Base-by-base conservation (phyloP, 35 echinoderm and acorn worm genomes). In the Eucidaris tribuloides region DNA sequence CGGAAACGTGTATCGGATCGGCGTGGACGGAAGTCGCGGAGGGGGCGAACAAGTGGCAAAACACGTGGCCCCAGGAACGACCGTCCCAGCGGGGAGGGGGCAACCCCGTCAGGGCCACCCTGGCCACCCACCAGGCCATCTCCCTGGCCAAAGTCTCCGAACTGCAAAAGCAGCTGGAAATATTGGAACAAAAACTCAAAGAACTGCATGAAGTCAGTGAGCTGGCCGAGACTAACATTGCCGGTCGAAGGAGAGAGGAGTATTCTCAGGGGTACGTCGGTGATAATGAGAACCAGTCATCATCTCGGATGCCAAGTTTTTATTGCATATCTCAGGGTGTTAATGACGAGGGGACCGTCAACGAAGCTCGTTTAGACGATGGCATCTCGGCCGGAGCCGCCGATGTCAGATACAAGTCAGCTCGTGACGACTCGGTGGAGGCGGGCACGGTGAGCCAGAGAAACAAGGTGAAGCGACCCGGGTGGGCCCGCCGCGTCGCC, bases 311-410 rank as follows among this genome's bases (percentile, higher is more conserved):
- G 68, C 68, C 68, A 74, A 74, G 68, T n/a, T 74, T 74, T 74
- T 74, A 74, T 74, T 74, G 68, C 68, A 74, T 74, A 42, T 74
- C 68, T 74, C 68, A 74, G 68, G 68, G 68, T 74, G 68, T 74
- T 74, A 74, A 74, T 74, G 68, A 74, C 4, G 68, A n/a, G 20
- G 28, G 44, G 24, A 20, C 38, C 18, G 68, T 44, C 68, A 74
- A 42, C 44, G 68, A 74, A 36, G 37, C 35, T 15, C 68, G 34
- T 74, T 74, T 74, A 74, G 68, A 36, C 24, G 44, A 36, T 74
- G 44, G 15, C 34, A 40, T 42, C 68, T 44, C 68, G 25, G 68
- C 68, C 24, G 68, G 38, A 41, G 68, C 68, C 35, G 11, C 68
- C 38, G 68, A 74, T 3, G 30, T 27, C 30, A 5, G 68, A 74